Conservation (phyloP, 2,113 vertebrate species). For the Protobothrops flavoviridis region DNA sequence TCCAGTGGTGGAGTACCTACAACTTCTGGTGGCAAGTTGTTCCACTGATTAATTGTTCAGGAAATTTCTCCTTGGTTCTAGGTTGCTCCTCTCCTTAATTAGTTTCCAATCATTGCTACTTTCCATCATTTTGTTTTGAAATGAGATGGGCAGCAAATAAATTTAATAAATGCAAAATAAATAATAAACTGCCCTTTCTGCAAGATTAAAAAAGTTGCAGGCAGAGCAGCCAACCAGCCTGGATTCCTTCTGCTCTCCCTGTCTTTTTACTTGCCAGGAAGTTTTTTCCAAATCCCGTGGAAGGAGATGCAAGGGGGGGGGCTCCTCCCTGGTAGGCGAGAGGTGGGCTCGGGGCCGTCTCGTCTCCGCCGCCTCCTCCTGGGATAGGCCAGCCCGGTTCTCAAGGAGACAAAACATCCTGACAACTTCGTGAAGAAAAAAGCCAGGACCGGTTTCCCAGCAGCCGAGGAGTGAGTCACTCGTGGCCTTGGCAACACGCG, state of each 20-base stretch:
- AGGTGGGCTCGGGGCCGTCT: background rate
- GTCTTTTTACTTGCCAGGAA: background rate
- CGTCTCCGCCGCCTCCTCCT: background rate
- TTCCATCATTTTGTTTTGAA: background rate
- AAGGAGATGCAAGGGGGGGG: no score
- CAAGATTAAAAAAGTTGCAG: no score
- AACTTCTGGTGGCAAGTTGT: background rate
- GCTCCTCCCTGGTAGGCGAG: background rate
- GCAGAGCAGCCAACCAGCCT: background rate
- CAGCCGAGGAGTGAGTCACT: slow-evolving; percentile 52
- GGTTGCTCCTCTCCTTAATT: background rate
- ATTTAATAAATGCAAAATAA: background rate
- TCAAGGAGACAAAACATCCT: background rate
- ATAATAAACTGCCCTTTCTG: background rate
- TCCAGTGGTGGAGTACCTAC: no score
- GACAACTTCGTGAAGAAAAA: background rate
- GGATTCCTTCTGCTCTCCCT: background rate
- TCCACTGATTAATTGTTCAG: background rate
- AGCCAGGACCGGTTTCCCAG: background rate
- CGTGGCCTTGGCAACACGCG: slow-evolving; percentile 45
- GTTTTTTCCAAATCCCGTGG: background rate
- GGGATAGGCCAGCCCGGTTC: background rate
- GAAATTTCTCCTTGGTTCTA: background rate
- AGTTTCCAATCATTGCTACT: no score
- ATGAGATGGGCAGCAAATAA: background rate